phyloP scores from a whole-genome alignment of 2,797 vertebrate species.

The Lacerta viridis region DNA sequence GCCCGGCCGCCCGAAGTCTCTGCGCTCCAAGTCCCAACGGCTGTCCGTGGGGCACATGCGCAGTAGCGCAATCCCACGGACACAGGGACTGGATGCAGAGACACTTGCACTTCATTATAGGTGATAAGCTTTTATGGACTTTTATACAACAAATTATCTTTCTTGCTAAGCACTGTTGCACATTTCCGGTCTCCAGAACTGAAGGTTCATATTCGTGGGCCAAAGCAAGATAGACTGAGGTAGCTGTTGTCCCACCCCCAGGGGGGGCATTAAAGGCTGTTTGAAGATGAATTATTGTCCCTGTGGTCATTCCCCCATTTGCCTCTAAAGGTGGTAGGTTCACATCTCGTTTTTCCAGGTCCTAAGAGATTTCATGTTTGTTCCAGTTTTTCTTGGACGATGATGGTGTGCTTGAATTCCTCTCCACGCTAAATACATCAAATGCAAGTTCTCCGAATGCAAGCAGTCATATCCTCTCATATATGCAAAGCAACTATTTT shows the following conservation, averaged over 20 bases:
- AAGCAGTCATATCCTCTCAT: constrained; percentile 80
- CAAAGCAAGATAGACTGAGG: no score
- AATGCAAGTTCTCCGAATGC: constrained; percentile 84
- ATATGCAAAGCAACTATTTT: constrained; percentile 89
- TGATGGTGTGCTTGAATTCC: constrained; percentile 76
- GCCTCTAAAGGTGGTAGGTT: not conserved
- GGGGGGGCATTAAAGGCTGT: not conserved
- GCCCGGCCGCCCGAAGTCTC: no score
- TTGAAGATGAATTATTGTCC: not conserved
- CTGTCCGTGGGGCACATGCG: no score
- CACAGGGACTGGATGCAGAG: no score
- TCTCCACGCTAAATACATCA: constrained; percentile 86
- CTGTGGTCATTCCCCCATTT: not conserved
- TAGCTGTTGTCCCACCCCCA: not conserved
- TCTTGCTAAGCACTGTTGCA: not conserved
- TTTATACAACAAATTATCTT: not conserved
- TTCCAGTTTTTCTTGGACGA: constrained; percentile 92
- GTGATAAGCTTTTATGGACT: no score
- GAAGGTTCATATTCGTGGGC: not conserved
- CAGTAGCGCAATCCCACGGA: no score
- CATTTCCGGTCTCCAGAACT: not conserved
- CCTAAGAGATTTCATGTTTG: constrained; percentile 55
- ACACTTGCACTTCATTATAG: no score
- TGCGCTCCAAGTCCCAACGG: no score
- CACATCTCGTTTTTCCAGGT: not conserved